These are phyloP conservation scores for Tetrao urogallus DNA, from an alignment of 2,113 vertebrate genomes.

Conservation along the genomic window DNA sequence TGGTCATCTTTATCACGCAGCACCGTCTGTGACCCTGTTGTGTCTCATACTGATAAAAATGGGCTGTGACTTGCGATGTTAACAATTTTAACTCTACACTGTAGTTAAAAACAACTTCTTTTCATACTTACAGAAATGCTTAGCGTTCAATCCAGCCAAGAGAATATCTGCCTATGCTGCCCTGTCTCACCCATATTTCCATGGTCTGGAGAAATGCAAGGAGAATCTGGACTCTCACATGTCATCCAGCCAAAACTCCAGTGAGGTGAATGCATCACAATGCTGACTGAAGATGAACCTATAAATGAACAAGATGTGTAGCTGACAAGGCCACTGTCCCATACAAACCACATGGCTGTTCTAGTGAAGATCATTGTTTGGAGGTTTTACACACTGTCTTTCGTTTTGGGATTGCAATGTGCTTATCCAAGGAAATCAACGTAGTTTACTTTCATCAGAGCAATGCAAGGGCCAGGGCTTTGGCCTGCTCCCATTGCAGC, in stretches of 20 bases:
- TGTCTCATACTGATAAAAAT: neutral
- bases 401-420: constrained; percentile 60
- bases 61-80: neutral
- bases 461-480: constrained; percentile 82
- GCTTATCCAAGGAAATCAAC: constrained; percentile 69
- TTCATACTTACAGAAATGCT: constrained; percentile 87
- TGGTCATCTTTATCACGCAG: neutral
- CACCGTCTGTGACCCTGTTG: neutral
- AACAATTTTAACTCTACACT: neutral
- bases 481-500: constrained; percentile 66
- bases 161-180: constrained; percentile 94
- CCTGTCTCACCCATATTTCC: constrained; percentile 95
- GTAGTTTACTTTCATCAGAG: constrained; percentile 79
- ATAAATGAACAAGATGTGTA: constrained; percentile 20
- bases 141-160: constrained; percentile 93
- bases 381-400: constrained; percentile 55
- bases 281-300: constrained; percentile 54
- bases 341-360: constrained; percentile 48
- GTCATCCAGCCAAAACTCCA: constrained; percentile 86
- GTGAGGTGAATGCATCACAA: constrained; percentile 90
- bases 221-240: constrained; percentile 87
- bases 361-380: constrained; percentile 21
- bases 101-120: constrained; percentile 35
- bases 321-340: constrained; percentile 54
- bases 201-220: constrained; percentile 90